Conservation (phyloP, 2,113 vertebrate genomes). For the Bubo scandiacus region DNA sequence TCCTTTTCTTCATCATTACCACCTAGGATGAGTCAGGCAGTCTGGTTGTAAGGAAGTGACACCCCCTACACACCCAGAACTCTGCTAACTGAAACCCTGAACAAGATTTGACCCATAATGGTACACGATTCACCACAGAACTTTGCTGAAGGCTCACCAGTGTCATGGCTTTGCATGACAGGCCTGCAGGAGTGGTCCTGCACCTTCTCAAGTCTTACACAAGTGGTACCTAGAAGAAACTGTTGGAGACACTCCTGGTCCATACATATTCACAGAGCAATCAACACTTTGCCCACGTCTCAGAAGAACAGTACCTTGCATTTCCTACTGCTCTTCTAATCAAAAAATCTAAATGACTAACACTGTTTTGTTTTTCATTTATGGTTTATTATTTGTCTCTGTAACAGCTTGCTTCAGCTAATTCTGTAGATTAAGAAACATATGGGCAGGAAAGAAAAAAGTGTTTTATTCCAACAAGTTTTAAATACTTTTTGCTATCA, state of each 20-base stretch:
- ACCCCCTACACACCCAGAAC: neutral
- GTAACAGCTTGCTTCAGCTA: neutral
- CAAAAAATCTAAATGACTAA: neutral
- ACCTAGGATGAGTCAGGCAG: neutral
- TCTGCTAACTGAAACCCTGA: neutral
- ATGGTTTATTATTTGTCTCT: neutral
- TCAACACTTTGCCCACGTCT: neutral
- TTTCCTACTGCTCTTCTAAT: neutral
- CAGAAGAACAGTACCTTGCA: neutral
- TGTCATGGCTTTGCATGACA: neutral
- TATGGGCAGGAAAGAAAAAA: neutral
- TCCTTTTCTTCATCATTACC: conserved; percentile 1
- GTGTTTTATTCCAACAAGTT: neutral
- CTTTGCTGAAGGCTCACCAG: neutral
- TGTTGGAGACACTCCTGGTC: neutral
- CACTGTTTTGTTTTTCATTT: neutral
- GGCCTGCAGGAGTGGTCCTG: neutral
- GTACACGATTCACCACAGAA: neutral
- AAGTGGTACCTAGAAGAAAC: neutral
- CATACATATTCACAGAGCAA: neutral
- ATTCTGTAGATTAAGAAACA: neutral
- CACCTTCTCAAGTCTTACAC: neutral
- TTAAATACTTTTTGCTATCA: neutral
- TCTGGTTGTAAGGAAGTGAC: neutral
- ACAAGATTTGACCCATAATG: neutral